Base-by-base conservation (phyloP, 2,113 vertebrate genomes). In the Chamaea fasciata region DNA sequence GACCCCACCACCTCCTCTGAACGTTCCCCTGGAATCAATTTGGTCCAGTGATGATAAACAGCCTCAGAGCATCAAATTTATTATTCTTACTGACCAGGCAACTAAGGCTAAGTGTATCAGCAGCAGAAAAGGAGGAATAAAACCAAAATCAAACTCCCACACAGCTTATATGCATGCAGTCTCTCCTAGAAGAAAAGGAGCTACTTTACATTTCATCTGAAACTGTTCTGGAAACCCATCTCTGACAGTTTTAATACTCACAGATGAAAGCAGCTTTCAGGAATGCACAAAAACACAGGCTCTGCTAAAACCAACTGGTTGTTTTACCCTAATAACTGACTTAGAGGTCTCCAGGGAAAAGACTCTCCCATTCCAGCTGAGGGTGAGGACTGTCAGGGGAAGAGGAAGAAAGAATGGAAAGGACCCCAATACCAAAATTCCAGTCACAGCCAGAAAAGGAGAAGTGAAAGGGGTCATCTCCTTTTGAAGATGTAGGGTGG, bases 291-390 rank as follows among this genome's bases (percentile, higher is more conserved):
- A 50, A 63, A 1, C 23, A 31, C 0, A 3, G 67, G 13, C 13
- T 89, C 39, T 0, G 1, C 47, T 55, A 17, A 89, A 84, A 64
- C 35, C 74, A 85, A 6, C 31, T 65, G 74, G 37, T 8, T 65
- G 0, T 0, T 15, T 68, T 50, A 42, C 37, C 37, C 49, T 35
- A 35, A 17, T 2, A 30, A 33, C 1, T 42, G 64, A 59, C 19
- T 86, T 63, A 13, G 2, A 24, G 41, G 14, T 86, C 30, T 50
- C 11, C 13, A 68, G 60, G 73, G 44, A 62, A 87, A 89, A 73
- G 23, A 49, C 7, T 53, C 9, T 13, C 30, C 52, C 7, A 31
- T 6, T 14, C 47, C 69, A 68, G 15, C 28, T 24, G 15, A 67
- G 37, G 4, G 13, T 16, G 13, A 79, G 6, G 27, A 31, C 19